Conservation (phyloP, 2,113 vertebrate species). For the Semnopithecus entellus region DNA sequence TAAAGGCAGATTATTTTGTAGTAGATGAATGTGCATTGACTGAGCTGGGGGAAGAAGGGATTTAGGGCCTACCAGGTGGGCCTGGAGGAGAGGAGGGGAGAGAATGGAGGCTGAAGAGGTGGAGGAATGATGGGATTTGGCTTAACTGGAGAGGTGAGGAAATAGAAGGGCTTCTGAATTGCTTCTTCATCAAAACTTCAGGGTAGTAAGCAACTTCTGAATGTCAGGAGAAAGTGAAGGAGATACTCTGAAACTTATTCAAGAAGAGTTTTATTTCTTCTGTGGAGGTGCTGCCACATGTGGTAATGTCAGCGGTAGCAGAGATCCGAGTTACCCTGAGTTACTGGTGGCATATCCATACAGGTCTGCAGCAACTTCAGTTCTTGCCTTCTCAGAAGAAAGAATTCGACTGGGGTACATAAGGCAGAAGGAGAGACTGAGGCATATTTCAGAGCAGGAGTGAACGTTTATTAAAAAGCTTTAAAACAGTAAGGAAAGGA, state of each 20-base stretch:
- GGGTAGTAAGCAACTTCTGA: neutral
- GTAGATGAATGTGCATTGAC: neutral
- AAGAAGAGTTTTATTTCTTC: conserved; percentile 11
- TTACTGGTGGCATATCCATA: too few relatives aligned
- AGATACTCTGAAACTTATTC: neutral
- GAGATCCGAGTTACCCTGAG: too few relatives aligned
- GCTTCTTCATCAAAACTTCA: neutral
- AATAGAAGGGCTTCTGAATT: neutral
- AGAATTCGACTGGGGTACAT: too few relatives aligned
- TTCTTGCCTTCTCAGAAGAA: too few relatives aligned
- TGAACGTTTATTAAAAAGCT: too few relatives aligned
- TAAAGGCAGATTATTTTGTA: neutral
- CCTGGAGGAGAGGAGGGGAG: neutral
- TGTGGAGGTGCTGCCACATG: neutral
- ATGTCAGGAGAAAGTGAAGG: neutral
- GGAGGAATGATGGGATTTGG: neutral
- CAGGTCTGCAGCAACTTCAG: too few relatives aligned
- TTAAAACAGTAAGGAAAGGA: too few relatives aligned
- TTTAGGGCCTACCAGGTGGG: neutral
- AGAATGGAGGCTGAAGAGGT: neutral
- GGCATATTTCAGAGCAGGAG: too few relatives aligned
- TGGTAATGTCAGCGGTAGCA: neutral
- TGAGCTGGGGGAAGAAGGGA: neutral
- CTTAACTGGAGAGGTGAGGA: neutral
- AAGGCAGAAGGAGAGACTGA: too few relatives aligned